phyloP scores from a whole-genome alignment of 1,140 invertebrate species.

The Drosophila ercepeae region DNA sequence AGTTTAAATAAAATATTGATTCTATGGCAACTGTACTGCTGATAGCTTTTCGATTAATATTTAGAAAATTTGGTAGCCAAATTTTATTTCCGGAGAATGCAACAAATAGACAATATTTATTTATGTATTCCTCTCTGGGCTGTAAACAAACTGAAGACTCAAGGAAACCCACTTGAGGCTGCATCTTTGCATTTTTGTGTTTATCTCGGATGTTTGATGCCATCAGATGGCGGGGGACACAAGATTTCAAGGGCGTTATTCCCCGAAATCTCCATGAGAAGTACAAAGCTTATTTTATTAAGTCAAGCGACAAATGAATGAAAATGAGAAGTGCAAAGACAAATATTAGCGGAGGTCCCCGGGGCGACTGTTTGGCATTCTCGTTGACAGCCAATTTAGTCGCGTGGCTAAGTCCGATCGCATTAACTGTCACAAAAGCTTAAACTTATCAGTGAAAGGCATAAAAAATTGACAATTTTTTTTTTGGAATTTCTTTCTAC shows the following conservation, averaged over 20 bases:
- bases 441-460: constrained; percentile 16
- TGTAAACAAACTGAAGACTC: constrained; percentile 29
- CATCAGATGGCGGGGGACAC: constrained; percentile 7
- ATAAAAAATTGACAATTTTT: constrained; percentile 24
- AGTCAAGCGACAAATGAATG: constrained; percentile 14
- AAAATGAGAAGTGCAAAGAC: constrained; percentile 34
- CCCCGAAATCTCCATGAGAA: constrained; percentile 1
- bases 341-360: constrained; percentile 25
- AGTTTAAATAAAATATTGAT: constrained; percentile 4
- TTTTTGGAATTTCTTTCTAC: constrained; percentile 4
- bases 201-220: constrained; percentile 25
- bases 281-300: neutral
- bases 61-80: constrained; percentile 8
- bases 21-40: neutral
- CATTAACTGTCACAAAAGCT: constrained; percentile 22
- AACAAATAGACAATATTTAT: constrained; percentile 28
- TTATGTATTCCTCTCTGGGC: constrained; percentile 26
- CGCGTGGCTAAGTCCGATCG: constrained; percentile 43
- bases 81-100: constrained; percentile 43
- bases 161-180: constrained; percentile 42
- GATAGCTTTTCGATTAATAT: constrained; percentile 7
- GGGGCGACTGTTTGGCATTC: constrained; percentile 14
- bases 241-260: constrained; percentile 24
- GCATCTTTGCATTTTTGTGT: constrained; percentile 30
- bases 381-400: constrained; percentile 30